A percentile compares a stretch with the other conserved stretches of the same genome.
These are phyloP conservation scores for Ophraella communa DNA, from an alignment of 2,888 invertebrate species.

Conservation along the genomic window DNA sequence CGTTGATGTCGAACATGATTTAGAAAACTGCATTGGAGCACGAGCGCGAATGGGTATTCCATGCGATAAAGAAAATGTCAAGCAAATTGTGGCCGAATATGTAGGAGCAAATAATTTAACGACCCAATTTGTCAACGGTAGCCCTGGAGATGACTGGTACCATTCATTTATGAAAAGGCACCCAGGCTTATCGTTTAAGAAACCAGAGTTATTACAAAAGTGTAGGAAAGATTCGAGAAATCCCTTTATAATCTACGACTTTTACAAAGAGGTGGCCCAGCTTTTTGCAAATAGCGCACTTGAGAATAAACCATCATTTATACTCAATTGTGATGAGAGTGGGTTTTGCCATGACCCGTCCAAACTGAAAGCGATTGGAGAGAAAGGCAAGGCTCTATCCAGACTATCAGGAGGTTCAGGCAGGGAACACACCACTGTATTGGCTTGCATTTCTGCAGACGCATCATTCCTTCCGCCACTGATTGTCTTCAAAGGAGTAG, in stretches of 20 bases:
- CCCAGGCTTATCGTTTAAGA: constrained; percentile 1
- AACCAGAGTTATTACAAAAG: constrained; percentile 23
- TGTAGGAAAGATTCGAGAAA: constrained; percentile 14
- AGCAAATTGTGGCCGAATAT: neutral
- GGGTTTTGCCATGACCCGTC: constrained; percentile 42
- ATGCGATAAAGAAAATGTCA: neutral
- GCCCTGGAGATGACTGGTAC: constrained; percentile 7
- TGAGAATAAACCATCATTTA: constrained; percentile 23
- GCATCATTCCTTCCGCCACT: constrained; percentile 40
- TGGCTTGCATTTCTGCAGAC: constrained; percentile 42
- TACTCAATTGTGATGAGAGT: constrained; percentile 43
- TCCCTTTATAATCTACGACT: constrained; percentile 42
- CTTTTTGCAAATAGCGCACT: constrained; percentile 8
- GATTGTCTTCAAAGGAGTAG: constrained; percentile 44
- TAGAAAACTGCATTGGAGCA: constrained; percentile 15
- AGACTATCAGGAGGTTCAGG: constrained; percentile 43
- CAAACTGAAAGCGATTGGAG: constrained; percentile 39
- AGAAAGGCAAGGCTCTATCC: constrained; percentile 38
- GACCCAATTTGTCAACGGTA: constrained; percentile 6
- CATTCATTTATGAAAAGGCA: constrained; percentile 2
- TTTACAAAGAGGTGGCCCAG: constrained; percentile 32
- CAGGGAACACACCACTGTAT: constrained; percentile 42
- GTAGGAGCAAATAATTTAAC: constrained; percentile 1
- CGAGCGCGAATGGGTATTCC: neutral
- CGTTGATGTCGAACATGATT: neutral